A percentile compares a stretch with the other conserved stretches of the same genome.
These are phyloP conservation scores for Phaonia tiefii DNA, from an alignment of 2,888 invertebrate genomes.

Conservation along the genomic window DNA sequence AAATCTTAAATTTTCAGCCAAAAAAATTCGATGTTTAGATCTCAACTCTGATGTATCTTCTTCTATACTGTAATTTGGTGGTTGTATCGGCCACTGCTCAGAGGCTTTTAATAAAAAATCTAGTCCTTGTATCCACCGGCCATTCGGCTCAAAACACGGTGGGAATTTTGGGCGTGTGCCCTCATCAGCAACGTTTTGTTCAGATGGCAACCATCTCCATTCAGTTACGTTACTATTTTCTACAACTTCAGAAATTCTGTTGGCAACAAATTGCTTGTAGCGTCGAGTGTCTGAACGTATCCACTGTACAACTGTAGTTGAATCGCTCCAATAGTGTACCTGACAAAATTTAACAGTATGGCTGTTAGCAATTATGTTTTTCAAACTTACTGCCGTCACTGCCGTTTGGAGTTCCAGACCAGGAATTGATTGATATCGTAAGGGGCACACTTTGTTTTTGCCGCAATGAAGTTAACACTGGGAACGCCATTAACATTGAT, in stretches of 20 bases:
- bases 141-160: too few species aligned
- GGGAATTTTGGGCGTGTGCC: too few species aligned
- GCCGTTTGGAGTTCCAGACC: constrained; percentile 30
- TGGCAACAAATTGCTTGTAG: constrained; percentile 44
- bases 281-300: constrained; percentile 7
- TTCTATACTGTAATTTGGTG: not conserved
- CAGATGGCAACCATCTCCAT: constrained; percentile 57
- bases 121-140: too few species aligned
- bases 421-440: constrained; percentile 15
- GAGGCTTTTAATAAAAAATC: too few species aligned
- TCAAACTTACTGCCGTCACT: constrained; percentile 14
- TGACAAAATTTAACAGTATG: not conserved
- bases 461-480: constrained; percentile 5
- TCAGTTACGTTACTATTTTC: constrained; percentile 44
- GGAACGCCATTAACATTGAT: not conserved
- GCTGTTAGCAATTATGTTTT: not conserved
- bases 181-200: constrained; percentile 55
- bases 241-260: constrained; percentile 65
- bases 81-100: too few species aligned
- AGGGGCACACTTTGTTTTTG: constrained; percentile 5
- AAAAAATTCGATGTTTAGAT: too few species aligned
- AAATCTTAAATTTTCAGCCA: too few species aligned
- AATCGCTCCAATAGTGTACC: not conserved
- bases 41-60: too few species aligned
- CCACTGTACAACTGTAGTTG: not conserved